phyloP scores from a whole-genome alignment of 2,797 vertebrate species.

The Scomberomorus guttatus region DNA sequence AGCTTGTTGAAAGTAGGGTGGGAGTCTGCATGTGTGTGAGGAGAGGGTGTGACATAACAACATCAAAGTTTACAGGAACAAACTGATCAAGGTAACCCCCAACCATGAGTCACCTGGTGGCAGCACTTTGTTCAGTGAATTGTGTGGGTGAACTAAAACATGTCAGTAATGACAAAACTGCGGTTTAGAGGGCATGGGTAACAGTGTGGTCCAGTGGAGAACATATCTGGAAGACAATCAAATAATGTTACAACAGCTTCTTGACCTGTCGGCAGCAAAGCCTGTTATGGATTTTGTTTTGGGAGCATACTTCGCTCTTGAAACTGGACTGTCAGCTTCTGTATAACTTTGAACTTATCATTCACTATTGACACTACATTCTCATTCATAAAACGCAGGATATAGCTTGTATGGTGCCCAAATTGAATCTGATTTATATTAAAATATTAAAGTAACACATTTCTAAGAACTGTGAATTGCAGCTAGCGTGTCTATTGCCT shows the following conservation, averaged over 20 bases:
- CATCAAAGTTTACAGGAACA: conserved; percentile 47
- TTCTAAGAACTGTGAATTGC: neutral
- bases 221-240: neutral
- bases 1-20: conserved; percentile 39
- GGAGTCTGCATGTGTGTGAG: conserved; percentile 24
- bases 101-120: conserved; percentile 54
- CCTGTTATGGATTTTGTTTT: neutral
- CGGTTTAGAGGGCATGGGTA: conserved; percentile 10
- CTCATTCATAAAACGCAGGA: neutral
- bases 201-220: neutral
- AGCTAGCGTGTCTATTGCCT: neutral
- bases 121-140: conserved; percentile 29
- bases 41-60: conserved; percentile 45
- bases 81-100: conserved; percentile 23
- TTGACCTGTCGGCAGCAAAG: neutral
- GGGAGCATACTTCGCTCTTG: neutral
- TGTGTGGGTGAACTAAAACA: conserved; percentile 38
- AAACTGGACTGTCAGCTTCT: neutral
- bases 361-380: neutral
- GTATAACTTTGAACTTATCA: neutral
- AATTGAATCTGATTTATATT: neutral
- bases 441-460: neutral
- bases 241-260: neutral
- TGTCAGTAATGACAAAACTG: conserved; percentile 20
- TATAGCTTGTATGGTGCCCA: neutral